Conservation (phyloP, 2,113 vertebrate species). For the Connochaetes taurinus region DNA sequence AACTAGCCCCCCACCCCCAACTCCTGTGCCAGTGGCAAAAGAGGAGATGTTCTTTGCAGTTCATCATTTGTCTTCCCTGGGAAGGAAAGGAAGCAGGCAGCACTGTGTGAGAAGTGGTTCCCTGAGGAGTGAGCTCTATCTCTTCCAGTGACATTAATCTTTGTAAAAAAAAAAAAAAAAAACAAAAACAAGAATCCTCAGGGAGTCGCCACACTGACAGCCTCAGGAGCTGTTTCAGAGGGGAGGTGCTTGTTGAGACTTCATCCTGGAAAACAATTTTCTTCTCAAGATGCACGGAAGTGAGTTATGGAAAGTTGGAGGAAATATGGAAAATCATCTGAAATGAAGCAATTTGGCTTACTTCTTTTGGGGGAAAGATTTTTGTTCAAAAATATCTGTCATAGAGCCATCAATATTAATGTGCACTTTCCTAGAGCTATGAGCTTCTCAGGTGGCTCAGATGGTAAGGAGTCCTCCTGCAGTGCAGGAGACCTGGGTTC, state of each 20-base stretch:
- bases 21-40: neutral
- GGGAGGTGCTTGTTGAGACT: neutral
- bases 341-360: neutral
- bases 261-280: neutral
- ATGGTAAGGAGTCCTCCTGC: neutral
- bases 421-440: neutral
- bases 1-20: neutral
- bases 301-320: neutral
- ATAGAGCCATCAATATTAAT: constrained; percentile 7
- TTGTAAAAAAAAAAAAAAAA: neutral
- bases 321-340: constrained; percentile 21
- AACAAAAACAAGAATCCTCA: neutral
- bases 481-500: neutral
- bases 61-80: neutral
- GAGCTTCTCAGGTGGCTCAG: neutral
- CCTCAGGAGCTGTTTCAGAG: neutral
- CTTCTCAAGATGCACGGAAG: neutral
- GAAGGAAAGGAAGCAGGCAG: too few relatives aligned
- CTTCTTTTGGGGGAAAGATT: constrained; percentile 4
- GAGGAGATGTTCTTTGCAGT: neutral
- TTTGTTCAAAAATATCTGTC: neutral
- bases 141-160: neutral
- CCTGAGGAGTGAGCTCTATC: neutral
- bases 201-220: rapidly evolving
- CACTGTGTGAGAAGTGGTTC: rapidly evolving